Evolutionary conservation across 2,888 invertebrate genomes (phyloP).

Genomic region (Prostheceraeus crozeri): DNA sequence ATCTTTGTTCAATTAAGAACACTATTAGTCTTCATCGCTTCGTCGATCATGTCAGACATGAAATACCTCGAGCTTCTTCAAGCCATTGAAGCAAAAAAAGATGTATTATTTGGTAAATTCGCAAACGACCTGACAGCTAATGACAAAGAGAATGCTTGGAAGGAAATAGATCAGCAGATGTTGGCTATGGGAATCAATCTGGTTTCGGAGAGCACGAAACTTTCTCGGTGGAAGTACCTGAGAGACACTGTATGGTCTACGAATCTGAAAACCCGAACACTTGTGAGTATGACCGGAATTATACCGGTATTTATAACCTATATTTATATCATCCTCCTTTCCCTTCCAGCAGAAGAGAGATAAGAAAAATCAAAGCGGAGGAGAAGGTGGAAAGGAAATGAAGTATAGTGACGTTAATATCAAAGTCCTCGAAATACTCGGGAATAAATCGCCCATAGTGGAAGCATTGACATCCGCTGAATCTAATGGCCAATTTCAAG

Average conservation of each 20-base stretch:
- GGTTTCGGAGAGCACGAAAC: too few relatives aligned
- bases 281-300: constrained; percentile 3
- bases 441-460: constrained; percentile 23
- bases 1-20: too few relatives aligned
- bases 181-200: too few relatives aligned
- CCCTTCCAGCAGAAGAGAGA: not conserved
- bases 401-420: not conserved
- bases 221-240: constrained; percentile 30
- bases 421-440: constrained; percentile 29
- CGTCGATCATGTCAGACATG: too few relatives aligned
- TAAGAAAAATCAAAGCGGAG: not conserved
- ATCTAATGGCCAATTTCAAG: constrained; percentile 23
- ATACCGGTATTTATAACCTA: not conserved
- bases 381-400: constrained; percentile 21
- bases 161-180: too few relatives aligned
- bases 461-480: not conserved
- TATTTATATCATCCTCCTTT: too few relatives aligned
- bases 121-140: too few relatives aligned
- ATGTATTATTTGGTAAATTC: too few relatives aligned
- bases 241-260: constrained; percentile 20
- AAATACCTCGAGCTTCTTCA: too few relatives aligned
- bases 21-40: too few relatives aligned
- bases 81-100: too few relatives aligned
- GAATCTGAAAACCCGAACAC: constrained; percentile 22
- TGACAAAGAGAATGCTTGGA: too few relatives aligned